Evolutionary conservation across 2,797 vertebrate genomes (phyloP).

Genomic region (Hippopotamyrus pictus): DNA sequence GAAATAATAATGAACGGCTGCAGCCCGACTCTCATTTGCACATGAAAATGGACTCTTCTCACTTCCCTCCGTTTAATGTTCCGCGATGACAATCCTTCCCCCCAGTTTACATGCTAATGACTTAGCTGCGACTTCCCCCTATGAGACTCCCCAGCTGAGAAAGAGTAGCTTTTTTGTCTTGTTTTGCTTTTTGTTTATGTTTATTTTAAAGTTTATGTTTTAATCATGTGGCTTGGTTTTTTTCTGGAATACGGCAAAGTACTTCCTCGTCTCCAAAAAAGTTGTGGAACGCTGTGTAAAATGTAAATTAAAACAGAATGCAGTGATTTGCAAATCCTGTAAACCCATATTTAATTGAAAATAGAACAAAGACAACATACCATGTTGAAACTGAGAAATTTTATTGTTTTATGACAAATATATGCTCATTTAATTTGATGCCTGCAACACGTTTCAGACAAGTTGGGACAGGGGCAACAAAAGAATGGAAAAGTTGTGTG

Average conservation of each 20-base stretch:
- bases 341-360: neutral
- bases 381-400: neutral
- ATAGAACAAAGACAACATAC: neutral
- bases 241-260: neutral
- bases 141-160: conserved; percentile 10
- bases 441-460: neutral
- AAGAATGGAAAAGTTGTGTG: neutral
- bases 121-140: conserved; percentile 3
- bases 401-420: neutral
- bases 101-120: conserved; percentile 24
- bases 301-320: neutral
- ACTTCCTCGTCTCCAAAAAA: neutral
- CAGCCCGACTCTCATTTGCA: conserved; percentile 18
- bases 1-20: conserved; percentile 23
- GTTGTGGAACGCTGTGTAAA: neutral
- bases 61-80: conserved; percentile 14
- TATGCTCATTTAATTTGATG: neutral
- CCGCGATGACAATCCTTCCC: neutral
- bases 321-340: neutral
- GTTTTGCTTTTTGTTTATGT: conserved; percentile 28
- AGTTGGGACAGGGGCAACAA: neutral
- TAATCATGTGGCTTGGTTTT: conserved; percentile 16
- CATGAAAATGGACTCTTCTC: conserved; percentile 22
- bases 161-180: conserved; percentile 1
- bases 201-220: conserved; percentile 24